Evolutionary conservation across 2,113 vertebrate genomes (phyloP), one percentile per base, ranked within the genome.

Genomic region (Dolichallabes microphthalmus): DNA sequence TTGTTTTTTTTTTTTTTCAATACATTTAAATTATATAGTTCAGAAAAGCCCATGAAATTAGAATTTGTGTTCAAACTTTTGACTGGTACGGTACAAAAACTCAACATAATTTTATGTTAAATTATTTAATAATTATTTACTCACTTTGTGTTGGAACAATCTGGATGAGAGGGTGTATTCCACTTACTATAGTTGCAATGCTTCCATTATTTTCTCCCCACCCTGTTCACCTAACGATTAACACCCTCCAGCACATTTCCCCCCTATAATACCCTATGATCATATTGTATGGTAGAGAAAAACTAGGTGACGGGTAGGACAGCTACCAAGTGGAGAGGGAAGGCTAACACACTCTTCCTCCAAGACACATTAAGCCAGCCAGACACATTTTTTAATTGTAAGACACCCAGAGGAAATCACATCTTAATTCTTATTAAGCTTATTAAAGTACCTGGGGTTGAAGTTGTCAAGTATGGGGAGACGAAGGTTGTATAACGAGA

Each of bases 91-190:
- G 32, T 35, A 35, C 32, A 35, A 35, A 35, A 35, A 35, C 2
- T 35, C 32, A 35, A 35, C 32, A 35, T 35, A 35, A 2, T 45
- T 45, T 39, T 39, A 39, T 39, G 6, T 45, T 45, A 1, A 39
- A 39, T 7, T 45, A 8, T 8, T 35, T 2, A 35, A 35, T 35
- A 35, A 19, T 35, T 19, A 17, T 66, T 27, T 91, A 45, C 6
- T 0, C 22, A 93, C 91, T 91, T 94, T 93, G 63, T 88, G 87
- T 89, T 91, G 11, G 90, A 91, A 35, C 39, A 89, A 91, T 78
- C 9, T 91, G 92, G 93, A 90, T 93, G 69, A 53, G 14, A 50
- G 32, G 25, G 27, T 30, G 11, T 27, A 66, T 11, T 66, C 22
- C 39, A 45, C 39, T 45, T 45, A 6, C 39, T 74, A 15, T 82